These are phyloP conservation scores for Mystacides longicornis DNA, from an alignment of 2,888 invertebrate species.

Conservation along the genomic window DNA sequence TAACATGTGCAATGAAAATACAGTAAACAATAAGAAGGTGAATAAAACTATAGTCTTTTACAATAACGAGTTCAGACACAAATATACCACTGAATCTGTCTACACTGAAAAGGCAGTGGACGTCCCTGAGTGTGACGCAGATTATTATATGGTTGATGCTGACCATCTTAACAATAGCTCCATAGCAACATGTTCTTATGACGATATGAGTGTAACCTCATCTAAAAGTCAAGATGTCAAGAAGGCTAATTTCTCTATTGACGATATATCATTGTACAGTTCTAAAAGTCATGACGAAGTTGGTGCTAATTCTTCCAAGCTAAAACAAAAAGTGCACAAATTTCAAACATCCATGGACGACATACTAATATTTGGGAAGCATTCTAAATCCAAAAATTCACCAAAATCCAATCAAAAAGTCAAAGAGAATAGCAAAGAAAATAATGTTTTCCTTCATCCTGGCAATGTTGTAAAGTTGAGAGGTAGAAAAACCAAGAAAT, in stretches of 20 bases:
- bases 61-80: constrained; percentile 9
- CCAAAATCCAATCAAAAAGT: constrained; percentile 26
- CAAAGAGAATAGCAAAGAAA: constrained; percentile 33
- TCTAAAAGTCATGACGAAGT: constrained; percentile 48
- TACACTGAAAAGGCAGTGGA: constrained; percentile 35
- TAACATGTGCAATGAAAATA: constrained; percentile 23
- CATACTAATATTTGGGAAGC: constrained; percentile 45
- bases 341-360: constrained; percentile 53
- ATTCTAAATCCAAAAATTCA: constrained; percentile 16
- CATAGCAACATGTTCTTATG: constrained; percentile 41
- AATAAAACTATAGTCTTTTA: constrained; percentile 14
- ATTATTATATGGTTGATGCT: constrained; percentile 14
- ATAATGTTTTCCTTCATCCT: constrained; percentile 44
- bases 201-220: constrained; percentile 48
- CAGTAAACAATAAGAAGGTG: constrained; percentile 17
- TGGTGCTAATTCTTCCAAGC: constrained; percentile 19
- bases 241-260: constrained; percentile 34
- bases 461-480: constrained; percentile 31
- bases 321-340: constrained; percentile 26
- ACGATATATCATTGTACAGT: constrained; percentile 53
- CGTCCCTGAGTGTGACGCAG: constrained; percentile 30
- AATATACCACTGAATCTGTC: neutral
- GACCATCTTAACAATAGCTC: constrained; percentile 21
- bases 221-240: constrained; percentile 27
- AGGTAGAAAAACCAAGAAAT: constrained; percentile 25